Conservation (phyloP, 2,113 vertebrate genomes). For the Gorsachius goisagi region DNA sequence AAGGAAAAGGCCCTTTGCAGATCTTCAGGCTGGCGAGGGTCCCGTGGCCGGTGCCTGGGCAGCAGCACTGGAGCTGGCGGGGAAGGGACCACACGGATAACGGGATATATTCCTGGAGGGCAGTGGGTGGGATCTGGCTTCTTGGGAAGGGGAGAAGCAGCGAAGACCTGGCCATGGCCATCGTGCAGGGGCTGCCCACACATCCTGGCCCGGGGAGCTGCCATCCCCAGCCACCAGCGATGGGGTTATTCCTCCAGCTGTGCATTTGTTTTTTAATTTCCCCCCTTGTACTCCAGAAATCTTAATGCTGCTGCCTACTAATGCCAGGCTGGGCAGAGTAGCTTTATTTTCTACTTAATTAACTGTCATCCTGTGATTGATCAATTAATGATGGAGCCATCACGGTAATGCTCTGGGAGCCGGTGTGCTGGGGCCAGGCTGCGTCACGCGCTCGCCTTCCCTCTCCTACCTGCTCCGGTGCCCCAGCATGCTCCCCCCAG, state of each 20-base stretch:
- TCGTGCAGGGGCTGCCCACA: neutral
- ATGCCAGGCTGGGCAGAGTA: slow-evolving; percentile 57
- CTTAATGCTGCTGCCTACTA: slow-evolving; percentile 22
- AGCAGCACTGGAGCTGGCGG: fast-evolving
- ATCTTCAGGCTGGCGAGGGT: neutral
- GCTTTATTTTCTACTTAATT: slow-evolving; percentile 66
- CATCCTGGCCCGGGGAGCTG: neutral
- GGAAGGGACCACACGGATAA: neutral
- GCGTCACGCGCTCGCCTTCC: neutral
- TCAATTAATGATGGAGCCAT: slow-evolving; percentile 63
- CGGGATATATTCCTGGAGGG: neutral
- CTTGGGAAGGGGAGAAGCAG: neutral
- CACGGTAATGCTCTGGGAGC: slow-evolving; percentile 35
- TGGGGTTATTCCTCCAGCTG: slow-evolving; percentile 24
- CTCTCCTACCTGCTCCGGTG: slow-evolving; percentile 27
- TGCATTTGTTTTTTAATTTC: slow-evolving; percentile 40
- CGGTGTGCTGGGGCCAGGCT: neutral
- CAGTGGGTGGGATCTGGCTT: neutral
- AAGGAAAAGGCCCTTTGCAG: neutral
- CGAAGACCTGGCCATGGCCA: fast-evolving
- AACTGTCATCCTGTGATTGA: slow-evolving; percentile 62
- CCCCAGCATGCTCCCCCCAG: neutral
- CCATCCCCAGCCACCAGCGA: neutral
- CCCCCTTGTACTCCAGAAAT: slow-evolving; percentile 50
- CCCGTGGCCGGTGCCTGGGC: fast-evolving